phyloP scores from a whole-genome alignment of 1,140 invertebrate genomes.

The Ericerus pela region DNA sequence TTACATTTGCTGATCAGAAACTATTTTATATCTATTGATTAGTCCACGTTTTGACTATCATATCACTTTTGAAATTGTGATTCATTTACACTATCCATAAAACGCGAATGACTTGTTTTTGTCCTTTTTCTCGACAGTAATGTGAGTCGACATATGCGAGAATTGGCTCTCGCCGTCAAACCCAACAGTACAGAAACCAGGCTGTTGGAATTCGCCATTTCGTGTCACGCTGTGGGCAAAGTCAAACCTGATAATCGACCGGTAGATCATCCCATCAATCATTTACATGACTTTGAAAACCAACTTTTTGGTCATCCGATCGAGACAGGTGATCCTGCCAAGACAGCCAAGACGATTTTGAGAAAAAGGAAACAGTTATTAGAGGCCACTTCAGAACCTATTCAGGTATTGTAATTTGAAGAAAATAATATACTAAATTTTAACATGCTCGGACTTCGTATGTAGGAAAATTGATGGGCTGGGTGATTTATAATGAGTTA shows the following conservation, averaged over 20 bases:
- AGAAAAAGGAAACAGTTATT: conserved; percentile 19
- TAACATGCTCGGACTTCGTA: no score
- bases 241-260: neutral
- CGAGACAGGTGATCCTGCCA: conserved; percentile 1
- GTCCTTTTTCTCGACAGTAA: neutral
- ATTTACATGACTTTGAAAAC: conserved; percentile 15
- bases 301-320: conserved; percentile 13
- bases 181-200: conserved; percentile 20
- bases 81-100: neutral
- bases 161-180: conserved; percentile 19
- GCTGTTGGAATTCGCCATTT: conserved; percentile 20
- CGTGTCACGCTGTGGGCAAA: conserved; percentile 1
- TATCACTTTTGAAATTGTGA: neutral
- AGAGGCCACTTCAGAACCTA: conserved; percentile 9
- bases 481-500: no score
- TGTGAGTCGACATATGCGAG: conserved; percentile 17
- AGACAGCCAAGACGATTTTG: conserved; percentile 17
- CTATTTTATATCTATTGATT: neutral
- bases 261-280: conserved; percentile 20
- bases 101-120: neutral
- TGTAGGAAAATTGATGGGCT: no score
- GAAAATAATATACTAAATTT: no score
- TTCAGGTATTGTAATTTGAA: conserved; percentile 13
- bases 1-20: no score
- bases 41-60: neutral